A percentile compares a stretch with the other conserved stretches of the same genome.
phyloP scores from a whole-genome alignment of 2,797 vertebrate genomes.

The Anniella stebbinsi region DNA sequence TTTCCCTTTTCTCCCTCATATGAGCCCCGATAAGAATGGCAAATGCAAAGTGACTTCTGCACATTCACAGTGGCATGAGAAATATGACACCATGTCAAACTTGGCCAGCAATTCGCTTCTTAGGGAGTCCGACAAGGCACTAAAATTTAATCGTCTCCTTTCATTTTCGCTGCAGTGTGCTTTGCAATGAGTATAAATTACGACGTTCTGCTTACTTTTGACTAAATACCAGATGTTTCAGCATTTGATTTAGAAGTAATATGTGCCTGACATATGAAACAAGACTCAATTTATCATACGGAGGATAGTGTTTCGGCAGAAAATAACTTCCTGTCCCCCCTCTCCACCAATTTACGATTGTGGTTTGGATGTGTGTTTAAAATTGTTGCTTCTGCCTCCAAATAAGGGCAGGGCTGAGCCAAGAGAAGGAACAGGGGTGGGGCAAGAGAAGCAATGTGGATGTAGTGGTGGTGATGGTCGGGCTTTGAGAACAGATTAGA shows the following conservation, averaged over 20 bases:
- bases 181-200: conserved; percentile 78
- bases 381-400: conserved; percentile 25
- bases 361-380: conserved; percentile 52
- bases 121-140: conserved; percentile 66
- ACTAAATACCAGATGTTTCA: conserved; percentile 78
- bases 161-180: conserved; percentile 75
- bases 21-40: conserved; percentile 73
- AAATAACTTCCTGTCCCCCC: conserved; percentile 43
- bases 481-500: neutral
- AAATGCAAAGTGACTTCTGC: conserved; percentile 70
- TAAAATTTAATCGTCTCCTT: conserved; percentile 81
- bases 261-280: conserved; percentile 74
- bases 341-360: conserved; percentile 42
- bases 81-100: conserved; percentile 63
- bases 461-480: neutral
- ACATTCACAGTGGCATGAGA: conserved; percentile 48
- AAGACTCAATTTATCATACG: conserved; percentile 74
- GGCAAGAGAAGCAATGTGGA: neutral
- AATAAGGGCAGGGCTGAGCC: neutral
- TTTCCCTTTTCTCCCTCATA: conserved; percentile 68
- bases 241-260: conserved; percentile 79
- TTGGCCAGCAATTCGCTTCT: conserved; percentile 69
- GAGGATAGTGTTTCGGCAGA: conserved; percentile 55
- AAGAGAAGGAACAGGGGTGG: neutral
- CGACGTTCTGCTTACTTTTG: conserved; percentile 79